Percentiles rank a stretch among this genome's conserved stretches.
Evolutionary conservation across 2,797 vertebrate genomes (phyloP).

Genomic region (Mormyrus hasselquistii): DNA sequence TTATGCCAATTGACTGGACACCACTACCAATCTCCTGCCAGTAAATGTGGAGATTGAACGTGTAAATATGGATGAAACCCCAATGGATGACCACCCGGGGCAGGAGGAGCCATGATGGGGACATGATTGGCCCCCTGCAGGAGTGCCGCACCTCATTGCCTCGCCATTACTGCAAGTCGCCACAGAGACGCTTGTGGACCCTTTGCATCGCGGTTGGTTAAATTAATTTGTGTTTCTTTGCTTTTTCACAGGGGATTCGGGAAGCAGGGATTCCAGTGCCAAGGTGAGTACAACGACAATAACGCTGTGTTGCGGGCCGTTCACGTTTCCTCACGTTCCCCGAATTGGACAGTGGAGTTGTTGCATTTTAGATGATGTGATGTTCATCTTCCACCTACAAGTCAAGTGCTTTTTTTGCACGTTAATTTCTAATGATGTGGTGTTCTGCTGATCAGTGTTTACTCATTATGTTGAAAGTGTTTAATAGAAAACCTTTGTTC

Average conservation of each 20-base stretch:
- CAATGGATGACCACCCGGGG: neutral
- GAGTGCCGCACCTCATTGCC: neutral
- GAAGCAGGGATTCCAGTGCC: conserved; percentile 98
- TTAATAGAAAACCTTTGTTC: neutral
- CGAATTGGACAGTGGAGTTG: neutral
- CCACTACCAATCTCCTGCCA: neutral
- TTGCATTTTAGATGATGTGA: neutral
- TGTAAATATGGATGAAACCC: neutral
- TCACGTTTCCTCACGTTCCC: neutral
- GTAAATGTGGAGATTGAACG: neutral
- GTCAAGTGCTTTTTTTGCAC: neutral
- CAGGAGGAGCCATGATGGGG: neutral
- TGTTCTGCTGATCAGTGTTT: neutral
- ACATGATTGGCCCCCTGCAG: neutral
- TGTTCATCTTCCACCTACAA: neutral
- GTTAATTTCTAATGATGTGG: neutral
- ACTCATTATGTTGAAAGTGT: neutral
- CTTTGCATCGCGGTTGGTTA: neutral
- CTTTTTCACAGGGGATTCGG: conserved; percentile 86
- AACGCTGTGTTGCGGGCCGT: neutral
- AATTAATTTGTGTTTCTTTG: conserved; percentile 31
- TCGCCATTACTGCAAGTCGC: neutral
- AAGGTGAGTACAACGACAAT: conserved; percentile 70
- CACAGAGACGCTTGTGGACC: neutral
- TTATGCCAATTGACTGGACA: neutral